These are phyloP conservation scores for Mohoua ochrocephala DNA, from an alignment of 2,113 vertebrate species.

Conservation along the genomic window DNA sequence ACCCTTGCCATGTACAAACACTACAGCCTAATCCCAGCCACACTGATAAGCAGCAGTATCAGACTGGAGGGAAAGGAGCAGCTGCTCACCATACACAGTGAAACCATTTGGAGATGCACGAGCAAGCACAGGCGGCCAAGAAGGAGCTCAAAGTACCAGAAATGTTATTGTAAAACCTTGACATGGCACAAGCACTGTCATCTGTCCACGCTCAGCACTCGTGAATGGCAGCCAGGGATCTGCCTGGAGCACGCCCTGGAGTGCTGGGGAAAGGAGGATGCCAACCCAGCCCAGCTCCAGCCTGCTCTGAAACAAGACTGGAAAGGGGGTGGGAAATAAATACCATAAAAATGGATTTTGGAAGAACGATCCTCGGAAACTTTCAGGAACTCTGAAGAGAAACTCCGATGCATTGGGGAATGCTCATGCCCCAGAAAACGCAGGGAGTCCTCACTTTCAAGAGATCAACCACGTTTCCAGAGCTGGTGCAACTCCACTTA, in stretches of 20 bases:
- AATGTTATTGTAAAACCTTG: neutral
- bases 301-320: neutral
- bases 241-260: neutral
- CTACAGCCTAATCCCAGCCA: neutral
- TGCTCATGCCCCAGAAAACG: fast-evolving
- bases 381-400: neutral
- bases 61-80: neutral
- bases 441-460: neutral
- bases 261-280: neutral
- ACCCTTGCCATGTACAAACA: neutral
- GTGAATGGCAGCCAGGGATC: neutral
- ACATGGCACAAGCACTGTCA: neutral
- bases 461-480: neutral
- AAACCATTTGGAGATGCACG: neutral
- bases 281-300: neutral
- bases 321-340: neutral
- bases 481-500: neutral
- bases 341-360: neutral
- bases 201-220: neutral
- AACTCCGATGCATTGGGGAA: neutral
- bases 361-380: neutral
- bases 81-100: neutral
- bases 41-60: neutral
- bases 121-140: neutral
- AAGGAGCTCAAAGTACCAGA: neutral